Evolutionary conservation across 2,888 invertebrate genomes (phyloP).

Genomic region (Thysanoteuthis rhombus): DNA sequence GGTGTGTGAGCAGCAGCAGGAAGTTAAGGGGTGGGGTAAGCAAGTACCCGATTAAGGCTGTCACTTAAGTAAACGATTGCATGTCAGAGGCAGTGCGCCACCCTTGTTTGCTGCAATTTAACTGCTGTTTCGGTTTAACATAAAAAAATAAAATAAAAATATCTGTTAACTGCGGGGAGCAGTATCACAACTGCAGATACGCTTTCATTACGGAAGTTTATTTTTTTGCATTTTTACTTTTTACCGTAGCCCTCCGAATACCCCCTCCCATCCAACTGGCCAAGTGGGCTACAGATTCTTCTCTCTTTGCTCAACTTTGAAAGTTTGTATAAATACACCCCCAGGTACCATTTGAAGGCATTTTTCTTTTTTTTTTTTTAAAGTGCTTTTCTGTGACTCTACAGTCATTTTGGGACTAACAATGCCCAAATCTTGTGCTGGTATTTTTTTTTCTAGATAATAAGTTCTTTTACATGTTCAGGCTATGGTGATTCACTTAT

Average conservation of each 20-base stretch:
- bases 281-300: no score
- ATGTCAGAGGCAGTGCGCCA: background rate
- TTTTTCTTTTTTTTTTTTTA: no score
- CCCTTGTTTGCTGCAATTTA: background rate
- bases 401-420: no score
- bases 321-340: no score
- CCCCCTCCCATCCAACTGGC: no score
- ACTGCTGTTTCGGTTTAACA: background rate
- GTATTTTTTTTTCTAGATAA: no score
- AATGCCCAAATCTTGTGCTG: no score
- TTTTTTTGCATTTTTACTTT: background rate
- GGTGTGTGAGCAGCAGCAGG: background rate
- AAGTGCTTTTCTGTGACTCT: no score
- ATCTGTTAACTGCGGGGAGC: background rate
- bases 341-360: no score
- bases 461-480: no score
- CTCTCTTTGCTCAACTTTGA: no score
- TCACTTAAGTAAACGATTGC: slow-evolving; percentile 12
- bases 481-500: no score
- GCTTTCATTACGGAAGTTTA: background rate
- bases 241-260: background rate
- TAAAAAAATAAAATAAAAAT: background rate
- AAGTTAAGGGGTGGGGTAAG: background rate
- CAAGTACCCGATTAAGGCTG: background rate
- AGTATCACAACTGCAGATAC: background rate